A percentile compares a stretch with the other conserved stretches of the same genome.
These are phyloP conservation scores for Philypnodon macrostomus DNA, from an alignment of 2,797 vertebrate species.

Conservation along the genomic window DNA sequence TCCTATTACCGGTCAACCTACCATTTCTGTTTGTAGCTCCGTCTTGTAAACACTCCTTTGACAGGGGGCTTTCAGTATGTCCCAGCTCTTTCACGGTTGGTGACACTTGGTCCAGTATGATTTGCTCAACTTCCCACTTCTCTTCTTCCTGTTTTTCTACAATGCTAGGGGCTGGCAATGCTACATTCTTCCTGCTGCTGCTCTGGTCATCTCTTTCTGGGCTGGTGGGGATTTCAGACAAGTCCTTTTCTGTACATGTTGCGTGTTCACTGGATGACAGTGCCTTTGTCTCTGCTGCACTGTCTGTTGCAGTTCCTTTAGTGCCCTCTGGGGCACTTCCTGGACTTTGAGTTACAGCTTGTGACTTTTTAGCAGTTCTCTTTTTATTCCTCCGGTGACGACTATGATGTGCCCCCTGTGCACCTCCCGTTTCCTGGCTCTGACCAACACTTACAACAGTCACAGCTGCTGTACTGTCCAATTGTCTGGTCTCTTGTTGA, in stretches of 20 bases:
- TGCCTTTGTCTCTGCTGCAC: conserved; percentile 7
- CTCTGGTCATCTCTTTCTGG: conserved; percentile 4
- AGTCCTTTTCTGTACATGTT: conserved; percentile 2
- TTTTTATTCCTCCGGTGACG: conserved; percentile 45
- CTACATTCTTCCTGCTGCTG: conserved; percentile 19
- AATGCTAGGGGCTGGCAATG: conserved; percentile 14
- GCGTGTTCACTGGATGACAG: neutral
- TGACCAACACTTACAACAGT: conserved; percentile 27
- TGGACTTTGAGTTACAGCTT: conserved; percentile 12
- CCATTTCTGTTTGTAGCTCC: conserved; percentile 24
- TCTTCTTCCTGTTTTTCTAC: conserved; percentile 51
- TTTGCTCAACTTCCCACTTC: conserved; percentile 43
- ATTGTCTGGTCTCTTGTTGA: neutral
- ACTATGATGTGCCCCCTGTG: conserved; percentile 15
- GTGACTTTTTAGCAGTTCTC: conserved; percentile 31
- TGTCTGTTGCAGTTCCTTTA: conserved; percentile 1
- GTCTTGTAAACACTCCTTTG: conserved; percentile 5
- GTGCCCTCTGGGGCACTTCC: conserved; percentile 1
- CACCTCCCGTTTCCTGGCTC: conserved; percentile 32
- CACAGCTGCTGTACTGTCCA: conserved; percentile 30
- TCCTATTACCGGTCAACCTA: conserved; percentile 7
- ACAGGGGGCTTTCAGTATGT: neutral
- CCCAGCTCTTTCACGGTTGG: conserved; percentile 6
- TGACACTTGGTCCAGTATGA: conserved; percentile 20
- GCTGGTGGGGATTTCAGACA: neutral